A percentile compares a stretch with the other conserved stretches of the same genome.
phyloP scores from a whole-genome alignment of 2,113 vertebrate species.

The Herpailurus yagouaroundi region DNA sequence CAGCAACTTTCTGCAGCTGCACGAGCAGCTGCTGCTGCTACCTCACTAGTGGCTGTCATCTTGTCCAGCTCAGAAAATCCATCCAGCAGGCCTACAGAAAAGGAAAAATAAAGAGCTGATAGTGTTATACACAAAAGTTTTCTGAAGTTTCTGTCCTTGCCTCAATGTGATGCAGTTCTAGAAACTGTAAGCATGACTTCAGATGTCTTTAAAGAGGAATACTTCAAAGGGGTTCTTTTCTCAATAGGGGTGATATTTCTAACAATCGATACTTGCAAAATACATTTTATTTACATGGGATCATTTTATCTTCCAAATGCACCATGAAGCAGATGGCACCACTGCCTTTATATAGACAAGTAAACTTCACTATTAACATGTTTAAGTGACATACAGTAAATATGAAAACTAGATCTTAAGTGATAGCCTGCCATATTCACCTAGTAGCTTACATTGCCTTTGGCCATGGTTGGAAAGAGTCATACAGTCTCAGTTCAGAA shows the following conservation, averaged over 20 bases:
- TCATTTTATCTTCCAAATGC: background rate
- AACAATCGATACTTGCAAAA: background rate
- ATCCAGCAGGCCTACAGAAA: background rate
- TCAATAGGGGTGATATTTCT: background rate
- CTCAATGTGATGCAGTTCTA: background rate
- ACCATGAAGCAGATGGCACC: background rate
- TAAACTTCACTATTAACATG: background rate
- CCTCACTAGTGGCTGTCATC: slow-evolving; percentile 54
- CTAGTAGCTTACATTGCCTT: too few relatives aligned
- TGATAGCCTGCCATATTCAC: background rate
- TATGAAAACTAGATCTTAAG: background rate
- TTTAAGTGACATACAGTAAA: background rate
- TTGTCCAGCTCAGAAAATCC: slow-evolving; percentile 62
- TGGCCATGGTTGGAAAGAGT: background rate
- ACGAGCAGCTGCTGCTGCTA: slow-evolving; percentile 64
- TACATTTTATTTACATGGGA: background rate
- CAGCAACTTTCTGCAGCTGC: slow-evolving; percentile 79
- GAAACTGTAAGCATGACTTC: slow-evolving; percentile 28
- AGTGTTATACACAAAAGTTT: background rate
- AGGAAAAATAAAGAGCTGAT: background rate
- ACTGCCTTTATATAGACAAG: background rate
- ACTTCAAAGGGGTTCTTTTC: background rate
- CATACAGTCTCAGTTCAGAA: background rate
- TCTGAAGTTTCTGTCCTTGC: slow-evolving; percentile 58
- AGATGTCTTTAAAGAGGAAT: background rate